Evolutionary conservation across 2,797 vertebrate genomes (phyloP), one percentile per base, ranked within the genome.

Genomic region (Esox masquinongy): DNA sequence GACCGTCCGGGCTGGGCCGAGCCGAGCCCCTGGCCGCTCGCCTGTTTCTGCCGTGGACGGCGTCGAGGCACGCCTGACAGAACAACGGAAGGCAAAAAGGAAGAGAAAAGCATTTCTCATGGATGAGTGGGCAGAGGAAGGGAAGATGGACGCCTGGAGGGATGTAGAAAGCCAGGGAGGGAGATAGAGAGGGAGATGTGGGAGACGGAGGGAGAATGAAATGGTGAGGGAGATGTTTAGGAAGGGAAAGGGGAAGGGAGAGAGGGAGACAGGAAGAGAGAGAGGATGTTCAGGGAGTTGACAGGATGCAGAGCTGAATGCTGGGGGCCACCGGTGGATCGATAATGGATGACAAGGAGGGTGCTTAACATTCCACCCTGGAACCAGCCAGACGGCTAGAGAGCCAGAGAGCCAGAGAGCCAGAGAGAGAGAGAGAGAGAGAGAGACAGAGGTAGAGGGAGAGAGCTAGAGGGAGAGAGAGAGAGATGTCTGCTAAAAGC

Each of bases 321-420:
- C 49, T 16, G 70, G 82, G 73, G 80, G 86, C 90, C 17, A 66
- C 6, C 24, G 26, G 26, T 15, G 81, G 86, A 81, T 85, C 82
- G 51, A 80, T 90, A 84, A 90, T 88, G 80, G 88, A 88, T 91
- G 86, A 81, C 83, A 80, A 83, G 82, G 3, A 43, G 79, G 74
- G 86, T 80, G 72, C 84, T 81, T 75, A 83, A 79, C 81, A 81
- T 86, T 89, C 75, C 80, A 73, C 81, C 29, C 68, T 17, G 72
- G 75, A 36, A 72, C 26, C 17, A 3, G 76, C 72, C 47, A 31
- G 47, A 1, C 43, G 9, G 3, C 5, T 7, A 19, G 31, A 39
- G 66, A 31, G 66, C 8, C 1, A 12, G 6, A 19, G 66, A 39
- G 36, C 3, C 36, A 3, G 36, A 39, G 36, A 39, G 3, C 7